phyloP scores from a whole-genome alignment of 2,888 invertebrate species.

The Lepidocyrtinus sp. region DNA sequence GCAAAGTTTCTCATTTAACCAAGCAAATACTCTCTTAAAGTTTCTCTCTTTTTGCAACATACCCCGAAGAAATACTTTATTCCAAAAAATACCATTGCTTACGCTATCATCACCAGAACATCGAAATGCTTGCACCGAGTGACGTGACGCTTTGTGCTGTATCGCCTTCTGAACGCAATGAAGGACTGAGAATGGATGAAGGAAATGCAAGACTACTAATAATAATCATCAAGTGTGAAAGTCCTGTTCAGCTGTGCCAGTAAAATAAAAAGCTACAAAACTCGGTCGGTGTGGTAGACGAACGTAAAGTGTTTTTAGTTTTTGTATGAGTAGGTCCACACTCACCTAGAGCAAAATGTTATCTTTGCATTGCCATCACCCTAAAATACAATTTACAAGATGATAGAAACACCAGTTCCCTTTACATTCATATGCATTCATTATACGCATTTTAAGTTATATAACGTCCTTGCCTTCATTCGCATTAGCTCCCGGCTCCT shows the following conservation, averaged over 20 bases:
- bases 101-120: neutral
- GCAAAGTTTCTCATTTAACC: neutral
- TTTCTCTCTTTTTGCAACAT: neutral
- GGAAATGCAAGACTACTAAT: slow-evolving; percentile 60
- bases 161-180: slow-evolving; percentile 57
- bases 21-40: neutral
- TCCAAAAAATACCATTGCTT: neutral
- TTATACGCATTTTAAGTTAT: neutral
- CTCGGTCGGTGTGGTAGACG: neutral
- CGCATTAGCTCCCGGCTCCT: slow-evolving; percentile 6
- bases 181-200: slow-evolving; percentile 57
- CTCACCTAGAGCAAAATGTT: neutral
- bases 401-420: too few relatives aligned
- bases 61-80: neutral
- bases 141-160: slow-evolving; percentile 22
- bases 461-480: slow-evolving; percentile 15
- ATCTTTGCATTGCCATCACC: neutral
- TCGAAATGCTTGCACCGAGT: neutral
- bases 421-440: too few relatives aligned
- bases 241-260: slow-evolving; percentile 28
- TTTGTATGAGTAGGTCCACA: neutral
- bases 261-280: neutral
- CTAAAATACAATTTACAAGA: neutral
- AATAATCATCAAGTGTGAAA: slow-evolving; percentile 50
- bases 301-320: too few relatives aligned